These are phyloP conservation scores for Nebria salina DNA, from an alignment of 2,888 invertebrate genomes.

Conservation along the genomic window DNA sequence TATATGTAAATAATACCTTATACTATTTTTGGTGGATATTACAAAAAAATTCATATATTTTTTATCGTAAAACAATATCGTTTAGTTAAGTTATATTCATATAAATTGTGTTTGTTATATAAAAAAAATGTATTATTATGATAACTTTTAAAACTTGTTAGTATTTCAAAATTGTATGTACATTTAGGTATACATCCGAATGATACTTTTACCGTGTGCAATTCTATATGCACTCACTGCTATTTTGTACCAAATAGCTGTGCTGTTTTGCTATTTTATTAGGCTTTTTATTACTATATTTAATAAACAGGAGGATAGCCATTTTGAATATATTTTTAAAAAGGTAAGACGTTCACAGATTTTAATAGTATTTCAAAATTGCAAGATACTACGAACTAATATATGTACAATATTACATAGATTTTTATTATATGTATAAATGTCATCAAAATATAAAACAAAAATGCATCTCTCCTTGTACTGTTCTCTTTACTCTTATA, in stretches of 20 bases:
- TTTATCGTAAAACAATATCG: constrained; percentile 28
- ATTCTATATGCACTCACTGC: neutral
- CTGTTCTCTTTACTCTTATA: neutral
- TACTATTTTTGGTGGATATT: constrained; percentile 38
- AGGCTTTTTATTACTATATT: neutral
- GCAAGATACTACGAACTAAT: neutral
- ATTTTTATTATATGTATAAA: neutral
- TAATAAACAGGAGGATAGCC: neutral
- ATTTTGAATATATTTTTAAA: neutral
- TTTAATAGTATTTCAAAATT: neutral
- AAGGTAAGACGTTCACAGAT: neutral
- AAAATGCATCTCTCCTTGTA: neutral
- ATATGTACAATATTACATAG: neutral
- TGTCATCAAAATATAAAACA: neutral
- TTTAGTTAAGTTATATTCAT: constrained; percentile 19
- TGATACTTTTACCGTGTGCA: neutral
- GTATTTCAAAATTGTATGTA: constrained; percentile 23
- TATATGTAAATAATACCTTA: constrained; percentile 39
- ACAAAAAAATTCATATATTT: constrained; percentile 29
- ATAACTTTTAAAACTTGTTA: constrained; percentile 29
- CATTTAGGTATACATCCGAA: constrained; percentile 20
- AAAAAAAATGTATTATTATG: neutral
- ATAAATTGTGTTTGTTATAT: neutral
- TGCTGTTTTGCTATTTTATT: neutral
- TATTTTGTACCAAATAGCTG: neutral